Evolutionary conservation across 2,113 vertebrate species (phyloP).

Genomic region (Epinephelus lanceolatus): DNA sequence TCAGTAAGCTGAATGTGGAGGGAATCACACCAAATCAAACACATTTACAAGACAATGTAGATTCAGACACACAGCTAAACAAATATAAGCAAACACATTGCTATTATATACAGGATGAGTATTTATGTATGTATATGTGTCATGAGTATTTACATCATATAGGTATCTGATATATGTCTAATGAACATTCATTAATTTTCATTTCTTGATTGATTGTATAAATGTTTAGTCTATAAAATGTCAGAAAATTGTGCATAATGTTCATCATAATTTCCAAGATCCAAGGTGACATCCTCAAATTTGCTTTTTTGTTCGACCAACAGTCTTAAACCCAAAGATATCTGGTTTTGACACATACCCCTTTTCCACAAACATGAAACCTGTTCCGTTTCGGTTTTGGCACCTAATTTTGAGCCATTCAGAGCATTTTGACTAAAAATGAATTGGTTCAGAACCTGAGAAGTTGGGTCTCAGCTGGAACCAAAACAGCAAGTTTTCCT

Average conservation of each 20-base stretch:
- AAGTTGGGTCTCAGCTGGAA: too few relatives aligned
- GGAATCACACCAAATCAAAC: background rate
- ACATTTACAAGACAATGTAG: background rate
- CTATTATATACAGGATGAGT: background rate
- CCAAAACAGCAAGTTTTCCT: too few relatives aligned
- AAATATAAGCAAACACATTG: background rate
- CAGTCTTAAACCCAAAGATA: background rate
- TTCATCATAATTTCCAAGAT: background rate
- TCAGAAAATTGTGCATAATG: background rate
- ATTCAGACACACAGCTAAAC: background rate
- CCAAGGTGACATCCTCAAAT: background rate
- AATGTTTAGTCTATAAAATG: background rate
- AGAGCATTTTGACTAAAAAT: too few relatives aligned
- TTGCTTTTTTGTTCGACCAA: background rate
- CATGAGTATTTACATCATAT: background rate
- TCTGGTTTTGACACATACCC: too few relatives aligned
- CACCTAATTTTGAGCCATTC: too few relatives aligned
- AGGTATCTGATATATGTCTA: background rate
- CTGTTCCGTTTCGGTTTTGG: too few relatives aligned
- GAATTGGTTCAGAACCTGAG: too few relatives aligned
- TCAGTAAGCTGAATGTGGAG: background rate
- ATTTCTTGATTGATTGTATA: background rate
- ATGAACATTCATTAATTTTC: background rate
- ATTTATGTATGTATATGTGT: background rate
- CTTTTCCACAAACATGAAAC: too few relatives aligned